Conservation (phyloP, 2,113 vertebrate species). For the Shinisaurus crocodilurus region DNA sequence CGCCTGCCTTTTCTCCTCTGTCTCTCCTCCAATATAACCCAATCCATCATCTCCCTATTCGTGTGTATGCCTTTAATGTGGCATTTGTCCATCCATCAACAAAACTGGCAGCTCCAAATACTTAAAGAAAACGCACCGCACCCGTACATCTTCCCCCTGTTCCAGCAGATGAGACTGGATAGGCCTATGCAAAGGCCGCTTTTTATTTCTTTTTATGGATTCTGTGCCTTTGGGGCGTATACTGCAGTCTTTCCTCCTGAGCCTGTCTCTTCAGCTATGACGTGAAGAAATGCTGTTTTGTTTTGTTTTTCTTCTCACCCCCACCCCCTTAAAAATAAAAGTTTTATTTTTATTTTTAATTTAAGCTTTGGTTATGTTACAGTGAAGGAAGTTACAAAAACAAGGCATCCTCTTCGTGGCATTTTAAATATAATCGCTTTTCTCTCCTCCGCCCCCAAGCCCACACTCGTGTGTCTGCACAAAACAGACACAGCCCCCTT, state of each 20-base stretch:
- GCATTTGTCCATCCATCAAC: background rate
- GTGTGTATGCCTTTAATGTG: background rate
- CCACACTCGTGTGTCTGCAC: background rate
- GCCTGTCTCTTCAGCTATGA: background rate
- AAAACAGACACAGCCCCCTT: background rate
- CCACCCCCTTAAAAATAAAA: background rate
- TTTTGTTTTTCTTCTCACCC: background rate
- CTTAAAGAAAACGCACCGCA: background rate
- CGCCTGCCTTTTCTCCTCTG: background rate
- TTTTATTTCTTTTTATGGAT: background rate
- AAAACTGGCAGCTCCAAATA: background rate
- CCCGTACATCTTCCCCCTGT: background rate
- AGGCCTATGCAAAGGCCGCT: background rate
- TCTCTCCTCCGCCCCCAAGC: background rate
- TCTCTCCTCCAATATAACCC: background rate
- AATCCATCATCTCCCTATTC: background rate
- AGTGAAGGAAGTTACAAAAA: background rate
- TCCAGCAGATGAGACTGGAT: background rate
- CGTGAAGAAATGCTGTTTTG: background rate
- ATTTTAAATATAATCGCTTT: constrained; percentile 2
- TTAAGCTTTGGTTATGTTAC: background rate
- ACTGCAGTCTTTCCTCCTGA: background rate
- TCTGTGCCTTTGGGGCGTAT: background rate
- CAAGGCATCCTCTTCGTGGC: background rate
- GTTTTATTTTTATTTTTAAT: background rate